Evolutionary conservation across 2,888 invertebrate species (phyloP).

Genomic region (Cephus runcator): DNA sequence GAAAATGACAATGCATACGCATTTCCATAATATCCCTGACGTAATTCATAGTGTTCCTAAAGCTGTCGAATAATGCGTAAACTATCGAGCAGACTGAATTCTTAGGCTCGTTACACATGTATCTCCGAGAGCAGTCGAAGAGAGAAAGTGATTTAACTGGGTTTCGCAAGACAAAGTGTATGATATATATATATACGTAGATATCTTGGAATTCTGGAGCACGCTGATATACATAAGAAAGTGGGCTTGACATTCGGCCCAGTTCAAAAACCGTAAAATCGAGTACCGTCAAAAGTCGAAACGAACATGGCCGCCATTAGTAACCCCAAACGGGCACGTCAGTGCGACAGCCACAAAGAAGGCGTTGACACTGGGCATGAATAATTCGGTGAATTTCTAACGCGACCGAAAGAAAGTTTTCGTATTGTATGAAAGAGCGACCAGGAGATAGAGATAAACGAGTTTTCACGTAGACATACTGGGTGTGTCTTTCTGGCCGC

Average conservation of each 20-base stretch:
- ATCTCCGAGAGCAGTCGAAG: neutral
- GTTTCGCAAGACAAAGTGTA: neutral
- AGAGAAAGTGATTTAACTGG: neutral
- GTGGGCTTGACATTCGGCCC: neutral
- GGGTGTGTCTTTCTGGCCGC: neutral
- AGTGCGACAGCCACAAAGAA: neutral
- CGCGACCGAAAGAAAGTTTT: neutral
- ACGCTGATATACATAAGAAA: neutral
- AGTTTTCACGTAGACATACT: neutral
- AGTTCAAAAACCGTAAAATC: neutral
- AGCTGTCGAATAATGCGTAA: neutral
- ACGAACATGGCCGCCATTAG: neutral
- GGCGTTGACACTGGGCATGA: neutral
- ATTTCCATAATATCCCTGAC: neutral
- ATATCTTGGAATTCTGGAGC: neutral
- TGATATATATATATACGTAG: neutral
- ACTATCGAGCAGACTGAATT: neutral
- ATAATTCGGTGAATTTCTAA: neutral
- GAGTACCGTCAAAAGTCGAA: neutral
- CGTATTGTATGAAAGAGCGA: neutral
- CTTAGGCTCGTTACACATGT: neutral
- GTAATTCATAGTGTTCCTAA: neutral
- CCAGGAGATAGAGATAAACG: neutral
- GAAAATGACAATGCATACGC: neutral
- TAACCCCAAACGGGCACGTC: neutral